Evolutionary conservation across 2,888 invertebrate genomes (phyloP).

Genomic region (Aphidoletes aphidimyza): DNA sequence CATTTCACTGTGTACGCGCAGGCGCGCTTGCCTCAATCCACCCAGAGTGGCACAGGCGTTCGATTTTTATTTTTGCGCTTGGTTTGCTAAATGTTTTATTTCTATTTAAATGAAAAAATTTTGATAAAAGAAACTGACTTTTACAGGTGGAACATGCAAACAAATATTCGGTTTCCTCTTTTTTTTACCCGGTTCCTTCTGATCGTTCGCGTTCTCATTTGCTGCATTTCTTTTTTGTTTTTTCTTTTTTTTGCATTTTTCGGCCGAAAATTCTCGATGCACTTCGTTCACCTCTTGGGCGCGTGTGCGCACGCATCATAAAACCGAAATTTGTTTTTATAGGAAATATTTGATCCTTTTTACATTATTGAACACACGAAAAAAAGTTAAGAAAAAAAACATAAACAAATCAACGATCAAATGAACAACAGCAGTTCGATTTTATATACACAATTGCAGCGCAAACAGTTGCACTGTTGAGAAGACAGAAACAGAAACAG

Average conservation of each 20-base stretch:
- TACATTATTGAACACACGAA: constrained; percentile 29
- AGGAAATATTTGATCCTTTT: constrained; percentile 30
- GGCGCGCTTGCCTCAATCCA: no score
- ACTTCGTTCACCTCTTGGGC: constrained; percentile 27
- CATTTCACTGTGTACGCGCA: no score
- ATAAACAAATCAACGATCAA: no score
- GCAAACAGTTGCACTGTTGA: constrained; percentile 19
- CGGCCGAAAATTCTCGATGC: constrained; percentile 44
- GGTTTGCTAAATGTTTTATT: constrained; percentile 49
- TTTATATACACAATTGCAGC: constrained; percentile 7
- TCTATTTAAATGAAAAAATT: constrained; percentile 50
- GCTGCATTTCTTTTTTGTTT: neutral
- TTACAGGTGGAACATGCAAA: constrained; percentile 53
- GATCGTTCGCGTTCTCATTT: neutral
- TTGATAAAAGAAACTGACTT: constrained; percentile 50
- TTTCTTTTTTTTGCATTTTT: neutral
- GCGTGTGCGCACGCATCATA: neutral
- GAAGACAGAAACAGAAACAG: neutral
- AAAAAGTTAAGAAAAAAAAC: no score
- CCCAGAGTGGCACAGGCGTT: neutral
- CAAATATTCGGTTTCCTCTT: constrained; percentile 43
- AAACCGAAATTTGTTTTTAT: constrained; percentile 30
- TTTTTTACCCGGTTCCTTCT: constrained; percentile 18
- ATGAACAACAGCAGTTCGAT: constrained; percentile 34
- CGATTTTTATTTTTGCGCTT: constrained; percentile 34